phyloP scores from a whole-genome alignment of 2,797 vertebrate species.

The Trematomus bernacchii region DNA sequence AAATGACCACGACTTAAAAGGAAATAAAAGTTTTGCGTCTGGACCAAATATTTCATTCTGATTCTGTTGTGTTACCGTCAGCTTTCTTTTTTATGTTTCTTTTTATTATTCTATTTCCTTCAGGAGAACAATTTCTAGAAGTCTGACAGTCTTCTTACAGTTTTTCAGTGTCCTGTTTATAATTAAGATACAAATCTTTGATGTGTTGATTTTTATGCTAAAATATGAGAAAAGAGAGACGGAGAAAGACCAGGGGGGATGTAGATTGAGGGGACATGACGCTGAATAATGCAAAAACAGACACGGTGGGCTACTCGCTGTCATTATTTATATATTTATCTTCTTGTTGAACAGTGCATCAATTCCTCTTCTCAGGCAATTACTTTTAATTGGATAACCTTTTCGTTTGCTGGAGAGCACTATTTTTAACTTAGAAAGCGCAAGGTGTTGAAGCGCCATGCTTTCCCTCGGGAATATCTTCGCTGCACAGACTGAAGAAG shows the following conservation, averaged over 20 bases:
- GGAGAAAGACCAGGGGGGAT: constrained; percentile 15
- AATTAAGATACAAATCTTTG: constrained; percentile 62
- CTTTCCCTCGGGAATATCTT: constrained; percentile 60
- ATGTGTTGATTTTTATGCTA: constrained; percentile 66
- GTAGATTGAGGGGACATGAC: constrained; percentile 54
- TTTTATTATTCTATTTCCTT: not conserved
- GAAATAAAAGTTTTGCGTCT: constrained; percentile 1
- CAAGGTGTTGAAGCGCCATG: constrained; percentile 54
- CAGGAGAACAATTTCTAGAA: not conserved
- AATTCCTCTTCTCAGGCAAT: constrained; percentile 71
- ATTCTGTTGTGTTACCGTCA: not conserved
- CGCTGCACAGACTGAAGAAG: constrained; percentile 43
- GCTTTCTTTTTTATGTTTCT: not conserved
- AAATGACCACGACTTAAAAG: too few relatives aligned
- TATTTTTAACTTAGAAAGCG: constrained; percentile 77
- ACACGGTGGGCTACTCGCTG: constrained; percentile 60
- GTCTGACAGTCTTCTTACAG: constrained; percentile 8
- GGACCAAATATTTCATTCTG: not conserved
- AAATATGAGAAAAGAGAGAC: constrained; percentile 54
- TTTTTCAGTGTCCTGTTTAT: constrained; percentile 18
- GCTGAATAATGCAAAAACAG: constrained; percentile 72
- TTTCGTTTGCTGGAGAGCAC: constrained; percentile 67
- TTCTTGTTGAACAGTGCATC: constrained; percentile 49
- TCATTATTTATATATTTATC: constrained; percentile 68
- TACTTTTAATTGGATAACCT: constrained; percentile 85